Evolutionary conservation across 2,888 invertebrate species (phyloP).

Genomic region (Pachliopta kotzebuea): DNA sequence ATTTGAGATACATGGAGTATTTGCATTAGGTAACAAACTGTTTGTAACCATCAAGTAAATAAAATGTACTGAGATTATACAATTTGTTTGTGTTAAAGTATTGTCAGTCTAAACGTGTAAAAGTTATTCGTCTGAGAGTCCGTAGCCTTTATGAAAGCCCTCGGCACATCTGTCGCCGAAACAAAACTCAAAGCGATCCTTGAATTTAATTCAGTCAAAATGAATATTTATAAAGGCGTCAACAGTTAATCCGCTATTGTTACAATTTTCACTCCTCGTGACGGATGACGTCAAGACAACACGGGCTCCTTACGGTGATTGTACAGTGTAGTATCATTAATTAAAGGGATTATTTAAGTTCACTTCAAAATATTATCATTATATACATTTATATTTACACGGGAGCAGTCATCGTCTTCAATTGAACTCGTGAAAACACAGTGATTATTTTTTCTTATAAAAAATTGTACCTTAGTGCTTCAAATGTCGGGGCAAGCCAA

Average conservation of each 20-base stretch:
- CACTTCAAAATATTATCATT: background rate
- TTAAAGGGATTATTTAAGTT: constrained; percentile 1
- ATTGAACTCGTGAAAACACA: no score
- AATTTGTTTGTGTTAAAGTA: constrained; percentile 6
- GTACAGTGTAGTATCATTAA: constrained; percentile 43
- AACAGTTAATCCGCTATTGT: constrained; percentile 76
- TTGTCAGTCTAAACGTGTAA: constrained; percentile 6
- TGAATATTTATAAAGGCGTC: constrained; percentile 80
- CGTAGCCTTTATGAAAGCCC: constrained; percentile 29
- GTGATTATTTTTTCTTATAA: no score
- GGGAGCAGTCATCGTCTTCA: background rate
- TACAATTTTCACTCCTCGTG: constrained; percentile 69
- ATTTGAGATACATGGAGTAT: background rate
- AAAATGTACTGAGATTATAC: background rate
- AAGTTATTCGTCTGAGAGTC: constrained; percentile 24
- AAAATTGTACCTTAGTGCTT: no score
- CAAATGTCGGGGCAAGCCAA: no score
- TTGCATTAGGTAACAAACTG: background rate
- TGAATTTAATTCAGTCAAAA: constrained; percentile 63
- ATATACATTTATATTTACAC: no score
- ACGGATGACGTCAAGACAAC: constrained; percentile 75
- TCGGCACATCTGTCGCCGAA: constrained; percentile 68
- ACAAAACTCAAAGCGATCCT: constrained; percentile 63
- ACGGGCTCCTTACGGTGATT: constrained; percentile 53
- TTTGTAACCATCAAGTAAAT: background rate